phyloP scores from a whole-genome alignment of 2,797 vertebrate genomes.

The Pangasius djambal region DNA sequence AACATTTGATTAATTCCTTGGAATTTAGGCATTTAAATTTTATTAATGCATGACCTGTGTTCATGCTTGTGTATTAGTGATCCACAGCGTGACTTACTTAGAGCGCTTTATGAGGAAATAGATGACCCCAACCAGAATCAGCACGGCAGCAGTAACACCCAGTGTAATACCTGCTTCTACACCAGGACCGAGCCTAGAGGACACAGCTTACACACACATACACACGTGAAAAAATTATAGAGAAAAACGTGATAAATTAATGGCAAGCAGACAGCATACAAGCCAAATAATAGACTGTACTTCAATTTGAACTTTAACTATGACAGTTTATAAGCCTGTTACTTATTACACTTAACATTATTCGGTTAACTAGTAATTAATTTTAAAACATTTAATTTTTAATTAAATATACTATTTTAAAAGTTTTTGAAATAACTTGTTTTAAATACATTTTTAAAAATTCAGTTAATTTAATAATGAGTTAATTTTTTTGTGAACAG shows the following conservation, averaged over 20 bases:
- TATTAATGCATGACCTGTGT: background rate
- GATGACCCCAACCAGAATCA: background rate
- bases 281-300: background rate
- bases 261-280: background rate
- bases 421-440: too few species aligned
- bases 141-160: conserved; percentile 2
- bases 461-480: too few species aligned
- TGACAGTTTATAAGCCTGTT: background rate
- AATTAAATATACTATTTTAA: too few species aligned
- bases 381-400: too few species aligned
- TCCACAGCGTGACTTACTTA: conserved; percentile 25
- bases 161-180: conserved; percentile 29
- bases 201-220: conserved; percentile 17
- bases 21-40: background rate
- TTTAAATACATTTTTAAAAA: too few species aligned
- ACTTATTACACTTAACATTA: background rate
- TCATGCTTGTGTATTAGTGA: background rate
- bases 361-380: background rate
- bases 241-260: background rate
- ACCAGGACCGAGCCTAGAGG: conserved; percentile 20
- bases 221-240: background rate
- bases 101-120: background rate
- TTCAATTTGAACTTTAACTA: background rate
- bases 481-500: too few species aligned
- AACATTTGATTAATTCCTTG: background rate